Evolutionary conservation across 2,797 vertebrate species (phyloP).

Genomic region (Pampus argenteus): DNA sequence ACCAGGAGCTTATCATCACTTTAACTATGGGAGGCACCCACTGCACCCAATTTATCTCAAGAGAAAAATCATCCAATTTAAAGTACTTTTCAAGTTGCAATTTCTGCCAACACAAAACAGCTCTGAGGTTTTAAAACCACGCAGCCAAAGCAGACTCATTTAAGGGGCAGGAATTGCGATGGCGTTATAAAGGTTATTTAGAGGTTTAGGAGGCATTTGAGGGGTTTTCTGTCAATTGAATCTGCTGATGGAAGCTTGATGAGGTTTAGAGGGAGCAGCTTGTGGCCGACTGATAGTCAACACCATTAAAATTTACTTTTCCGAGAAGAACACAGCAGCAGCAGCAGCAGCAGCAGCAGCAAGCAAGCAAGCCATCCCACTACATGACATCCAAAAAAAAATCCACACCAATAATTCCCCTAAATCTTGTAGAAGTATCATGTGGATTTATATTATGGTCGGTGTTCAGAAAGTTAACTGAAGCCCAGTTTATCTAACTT

Average conservation of each 20-base stretch:
- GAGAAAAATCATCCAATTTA: not conserved
- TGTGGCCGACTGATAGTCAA: slow-evolving; percentile 64
- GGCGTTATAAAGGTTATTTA: slow-evolving; percentile 54
- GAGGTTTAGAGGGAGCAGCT: slow-evolving; percentile 60
- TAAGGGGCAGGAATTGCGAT: slow-evolving; percentile 26
- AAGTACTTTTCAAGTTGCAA: slow-evolving; percentile 10
- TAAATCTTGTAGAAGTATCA: slow-evolving; percentile 33
- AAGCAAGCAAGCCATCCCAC: not conserved
- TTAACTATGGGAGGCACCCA: not conserved
- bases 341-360: slow-evolving; percentile 5
- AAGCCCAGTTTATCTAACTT: slow-evolving; percentile 62
- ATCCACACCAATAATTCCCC: slow-evolving; percentile 51
- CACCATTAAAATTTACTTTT: slow-evolving; percentile 64
- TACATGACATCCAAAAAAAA: slow-evolving; percentile 53
- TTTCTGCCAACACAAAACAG: slow-evolving; percentile 15
- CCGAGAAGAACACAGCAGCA: slow-evolving; percentile 26
- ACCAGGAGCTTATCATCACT: slow-evolving; percentile 32
- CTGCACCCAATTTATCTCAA: slow-evolving; percentile 14
- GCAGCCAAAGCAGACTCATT: slow-evolving; percentile 21
- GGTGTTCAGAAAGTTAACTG: slow-evolving; percentile 58
- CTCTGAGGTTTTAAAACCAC: slow-evolving; percentile 22
- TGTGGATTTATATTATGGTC: slow-evolving; percentile 27
- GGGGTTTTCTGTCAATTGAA: slow-evolving; percentile 58
- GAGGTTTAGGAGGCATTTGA: slow-evolving; percentile 62
- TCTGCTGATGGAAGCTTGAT: slow-evolving; percentile 20